Conservation (phyloP, 2,113 vertebrate genomes). For the Chaenocephalus aceratus region DNA sequence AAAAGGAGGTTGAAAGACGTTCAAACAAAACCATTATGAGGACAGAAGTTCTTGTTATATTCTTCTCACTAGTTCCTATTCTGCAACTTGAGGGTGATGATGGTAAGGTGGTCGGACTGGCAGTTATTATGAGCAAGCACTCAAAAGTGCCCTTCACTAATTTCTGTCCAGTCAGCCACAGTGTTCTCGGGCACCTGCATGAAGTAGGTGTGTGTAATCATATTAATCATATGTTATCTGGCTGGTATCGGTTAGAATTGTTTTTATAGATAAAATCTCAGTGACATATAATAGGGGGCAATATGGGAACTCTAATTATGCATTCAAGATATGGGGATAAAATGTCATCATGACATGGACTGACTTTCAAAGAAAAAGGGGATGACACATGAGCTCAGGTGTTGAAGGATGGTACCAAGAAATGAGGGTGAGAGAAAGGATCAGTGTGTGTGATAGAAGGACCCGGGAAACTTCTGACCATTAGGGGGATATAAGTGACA, state of each 20-base stretch:
- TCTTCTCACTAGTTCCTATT: slow-evolving; percentile 1
- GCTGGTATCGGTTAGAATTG: slow-evolving; percentile 10
- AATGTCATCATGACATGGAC: slow-evolving; percentile 72
- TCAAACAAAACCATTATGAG: slow-evolving; percentile 16
- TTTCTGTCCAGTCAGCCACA: slow-evolving; percentile 7
- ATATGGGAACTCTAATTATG: slow-evolving; percentile 50
- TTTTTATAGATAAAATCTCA: slow-evolving; percentile 48
- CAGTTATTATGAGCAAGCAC: slow-evolving; percentile 49
- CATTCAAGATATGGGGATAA: slow-evolving; percentile 48
- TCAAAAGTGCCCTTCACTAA: slow-evolving; percentile 30
- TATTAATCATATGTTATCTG: slow-evolving; percentile 23
- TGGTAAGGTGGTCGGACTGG: slow-evolving; percentile 20
- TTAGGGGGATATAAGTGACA: slow-evolving; percentile 18
- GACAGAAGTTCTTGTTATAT: not conserved
- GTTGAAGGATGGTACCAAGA: slow-evolving; percentile 60
- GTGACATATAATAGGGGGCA: slow-evolving; percentile 11
- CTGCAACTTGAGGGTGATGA: slow-evolving; percentile 7
- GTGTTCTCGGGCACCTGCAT: slow-evolving; percentile 15
- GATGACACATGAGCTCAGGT: slow-evolving; percentile 62
- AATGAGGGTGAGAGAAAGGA: slow-evolving; percentile 57
- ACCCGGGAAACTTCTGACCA: slow-evolving; percentile 30
- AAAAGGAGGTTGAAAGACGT: not conserved
- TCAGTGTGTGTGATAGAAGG: slow-evolving; percentile 26
- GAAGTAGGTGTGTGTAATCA: slow-evolving; percentile 25
- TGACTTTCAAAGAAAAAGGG: slow-evolving; percentile 66